Percentiles rank a stretch among this genome's conserved stretches.
These are phyloP conservation scores for Drosophila arawakana DNA, from an alignment of 1,140 invertebrate genomes.

Conservation along the genomic window DNA sequence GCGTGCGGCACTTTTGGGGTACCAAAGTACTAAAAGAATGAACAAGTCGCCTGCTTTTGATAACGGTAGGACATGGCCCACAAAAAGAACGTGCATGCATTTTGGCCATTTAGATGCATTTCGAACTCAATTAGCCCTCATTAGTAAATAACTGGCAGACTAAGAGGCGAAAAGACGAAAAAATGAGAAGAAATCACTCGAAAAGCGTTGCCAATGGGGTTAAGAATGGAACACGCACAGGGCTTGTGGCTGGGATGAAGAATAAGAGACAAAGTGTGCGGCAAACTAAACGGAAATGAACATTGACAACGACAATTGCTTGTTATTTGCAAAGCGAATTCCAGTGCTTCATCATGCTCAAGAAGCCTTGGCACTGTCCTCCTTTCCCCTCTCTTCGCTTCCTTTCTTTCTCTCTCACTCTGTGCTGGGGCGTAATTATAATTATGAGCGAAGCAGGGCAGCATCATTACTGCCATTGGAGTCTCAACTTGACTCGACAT, in stretches of 20 bases:
- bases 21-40: no score
- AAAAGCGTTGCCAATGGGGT: slow-evolving; percentile 48
- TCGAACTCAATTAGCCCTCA: slow-evolving; percentile 79
- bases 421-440: slow-evolving; percentile 70
- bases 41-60: slow-evolving; percentile 6
- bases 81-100: slow-evolving; percentile 29
- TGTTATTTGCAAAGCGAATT: slow-evolving; percentile 82
- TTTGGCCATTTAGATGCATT: slow-evolving; percentile 74
- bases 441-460: slow-evolving; percentile 73
- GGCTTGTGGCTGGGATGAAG: neutral
- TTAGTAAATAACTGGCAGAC: slow-evolving; percentile 73
- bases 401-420: neutral
- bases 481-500: slow-evolving; percentile 42
- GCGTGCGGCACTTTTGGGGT: slow-evolving; percentile 53
- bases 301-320: slow-evolving; percentile 83
- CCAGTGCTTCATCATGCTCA: slow-evolving; percentile 64
- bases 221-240: slow-evolving; percentile 37
- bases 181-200: slow-evolving; percentile 48
- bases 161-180: slow-evolving; percentile 35
- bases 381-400: neutral
- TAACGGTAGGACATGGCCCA: slow-evolving; percentile 18
- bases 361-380: slow-evolving; percentile 34
- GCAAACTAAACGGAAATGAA: slow-evolving; percentile 75
- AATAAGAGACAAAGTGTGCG: neutral
- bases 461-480: slow-evolving; percentile 70